Percentiles rank a stretch among this genome's conserved stretches.
These are phyloP conservation scores for Dermochelys coriacea DNA, from an alignment of 2,797 vertebrate genomes.

Conservation along the genomic window DNA sequence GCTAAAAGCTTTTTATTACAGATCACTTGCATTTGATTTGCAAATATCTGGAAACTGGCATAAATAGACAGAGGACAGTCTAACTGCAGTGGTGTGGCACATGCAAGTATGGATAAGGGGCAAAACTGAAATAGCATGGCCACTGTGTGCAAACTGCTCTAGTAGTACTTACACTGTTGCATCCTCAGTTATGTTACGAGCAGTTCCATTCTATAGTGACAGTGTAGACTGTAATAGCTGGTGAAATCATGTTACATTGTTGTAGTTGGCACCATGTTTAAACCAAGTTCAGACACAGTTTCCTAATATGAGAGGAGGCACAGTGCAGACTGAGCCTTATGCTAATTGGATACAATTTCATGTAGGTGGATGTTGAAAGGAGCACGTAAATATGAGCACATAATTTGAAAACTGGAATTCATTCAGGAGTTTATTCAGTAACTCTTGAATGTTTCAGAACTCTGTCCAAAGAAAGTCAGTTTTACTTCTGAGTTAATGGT, in stretches of 20 bases:
- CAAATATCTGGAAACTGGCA: not conserved
- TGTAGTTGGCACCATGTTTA: not conserved
- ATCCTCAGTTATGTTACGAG: not conserved
- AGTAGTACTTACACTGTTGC: not conserved
- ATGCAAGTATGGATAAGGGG: not conserved
- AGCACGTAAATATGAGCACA: not conserved
- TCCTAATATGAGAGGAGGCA: not conserved
- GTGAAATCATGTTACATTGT: not conserved
- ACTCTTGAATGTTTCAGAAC: not conserved
- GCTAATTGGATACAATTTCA: not conserved
- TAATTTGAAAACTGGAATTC: not conserved
- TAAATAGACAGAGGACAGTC: not conserved
- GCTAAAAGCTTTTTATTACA: not conserved
- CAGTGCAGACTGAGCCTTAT: not conserved
- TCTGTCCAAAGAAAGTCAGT: not conserved
- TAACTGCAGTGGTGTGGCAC: not conserved
- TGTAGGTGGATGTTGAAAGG: not conserved
- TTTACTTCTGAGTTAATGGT: not conserved
- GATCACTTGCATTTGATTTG: not conserved
- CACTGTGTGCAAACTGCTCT: not conserved
- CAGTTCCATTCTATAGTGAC: not conserved
- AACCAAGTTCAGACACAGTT: not conserved
- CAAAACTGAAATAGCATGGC: not conserved
- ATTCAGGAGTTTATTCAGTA: not conserved
- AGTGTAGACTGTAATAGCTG: not conserved